Percentiles rank a stretch among this genome's conserved stretches.
These are phyloP conservation scores for Neoniphon sammara DNA, from an alignment of 2,797 vertebrate genomes.

Conservation along the genomic window DNA sequence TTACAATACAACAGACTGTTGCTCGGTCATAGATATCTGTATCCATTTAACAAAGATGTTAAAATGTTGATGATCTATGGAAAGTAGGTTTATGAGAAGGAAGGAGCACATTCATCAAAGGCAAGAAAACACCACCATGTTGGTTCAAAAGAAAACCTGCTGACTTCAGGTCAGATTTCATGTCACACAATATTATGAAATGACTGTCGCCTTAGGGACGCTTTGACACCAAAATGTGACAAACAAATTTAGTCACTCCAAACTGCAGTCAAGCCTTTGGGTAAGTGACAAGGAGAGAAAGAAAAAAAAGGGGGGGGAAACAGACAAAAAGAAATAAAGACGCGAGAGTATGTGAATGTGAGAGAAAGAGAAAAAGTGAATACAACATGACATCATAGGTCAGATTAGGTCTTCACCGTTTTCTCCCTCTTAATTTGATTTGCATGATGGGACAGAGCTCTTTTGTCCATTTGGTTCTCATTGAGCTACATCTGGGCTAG, in stretches of 20 bases:
- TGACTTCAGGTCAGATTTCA: conserved; percentile 36
- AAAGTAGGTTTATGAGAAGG: conserved; percentile 14
- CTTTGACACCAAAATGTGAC: conserved; percentile 30
- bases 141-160: conserved; percentile 8
- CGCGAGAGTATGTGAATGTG: conserved; percentile 12
- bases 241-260: background rate
- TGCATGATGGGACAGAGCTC: conserved; percentile 31
- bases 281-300: background rate
- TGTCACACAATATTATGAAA: conserved; percentile 17
- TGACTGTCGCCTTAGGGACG: background rate
- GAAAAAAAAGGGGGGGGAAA: background rate
- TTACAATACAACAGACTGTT: background rate
- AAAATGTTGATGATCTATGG: background rate
- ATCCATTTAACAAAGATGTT: background rate
- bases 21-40: background rate
- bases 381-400: conserved; percentile 51
- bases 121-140: background rate
- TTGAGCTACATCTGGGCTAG: conserved; percentile 15
- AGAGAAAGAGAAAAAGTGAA: background rate
- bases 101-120: background rate
- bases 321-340: background rate
- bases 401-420: conserved; percentile 26
- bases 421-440: conserved; percentile 39
- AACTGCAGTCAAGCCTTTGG: conserved; percentile 1
- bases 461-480: conserved; percentile 41